phyloP scores from a whole-genome alignment of 2,888 invertebrate species.

The Tipula unca region DNA sequence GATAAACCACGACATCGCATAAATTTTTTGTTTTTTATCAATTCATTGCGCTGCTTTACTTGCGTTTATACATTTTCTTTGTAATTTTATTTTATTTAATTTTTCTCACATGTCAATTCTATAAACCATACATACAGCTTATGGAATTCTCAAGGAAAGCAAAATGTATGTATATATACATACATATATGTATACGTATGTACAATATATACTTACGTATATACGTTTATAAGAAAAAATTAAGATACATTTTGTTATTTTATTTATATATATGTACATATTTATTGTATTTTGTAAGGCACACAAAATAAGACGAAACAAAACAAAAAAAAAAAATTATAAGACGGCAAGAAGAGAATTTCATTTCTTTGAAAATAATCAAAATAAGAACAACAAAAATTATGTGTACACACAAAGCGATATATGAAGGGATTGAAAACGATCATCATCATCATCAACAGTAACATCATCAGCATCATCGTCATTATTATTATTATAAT shows the following conservation, averaged over 20 bases:
- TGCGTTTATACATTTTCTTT: slow-evolving; percentile 3
- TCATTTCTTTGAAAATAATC: slow-evolving; percentile 2
- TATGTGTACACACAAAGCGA: slow-evolving; percentile 8
- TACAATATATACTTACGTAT: neutral
- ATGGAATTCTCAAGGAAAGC: slow-evolving; percentile 14
- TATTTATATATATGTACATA: neutral
- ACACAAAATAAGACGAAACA: neutral
- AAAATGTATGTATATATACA: neutral
- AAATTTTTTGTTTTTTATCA: neutral
- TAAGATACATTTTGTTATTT: slow-evolving; percentile 8
- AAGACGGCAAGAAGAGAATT: slow-evolving; percentile 8
- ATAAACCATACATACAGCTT: neutral
- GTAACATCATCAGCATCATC: neutral
- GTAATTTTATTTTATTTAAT: slow-evolving; percentile 8
- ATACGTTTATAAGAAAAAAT: neutral
- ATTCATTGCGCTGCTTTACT: neutral
- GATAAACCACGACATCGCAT: neutral
- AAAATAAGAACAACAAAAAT: slow-evolving; percentile 8
- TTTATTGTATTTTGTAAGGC: neutral
- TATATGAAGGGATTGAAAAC: slow-evolving; percentile 14
- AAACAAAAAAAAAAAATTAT: neutral
- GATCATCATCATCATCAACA: neutral
- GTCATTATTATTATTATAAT: neutral
- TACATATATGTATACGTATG: neutral
- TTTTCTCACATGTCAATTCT: slow-evolving; percentile 14